phyloP scores from a whole-genome alignment of 64 coral and sea anemone genomes.

The Cladopsammia gracilis region DNA sequence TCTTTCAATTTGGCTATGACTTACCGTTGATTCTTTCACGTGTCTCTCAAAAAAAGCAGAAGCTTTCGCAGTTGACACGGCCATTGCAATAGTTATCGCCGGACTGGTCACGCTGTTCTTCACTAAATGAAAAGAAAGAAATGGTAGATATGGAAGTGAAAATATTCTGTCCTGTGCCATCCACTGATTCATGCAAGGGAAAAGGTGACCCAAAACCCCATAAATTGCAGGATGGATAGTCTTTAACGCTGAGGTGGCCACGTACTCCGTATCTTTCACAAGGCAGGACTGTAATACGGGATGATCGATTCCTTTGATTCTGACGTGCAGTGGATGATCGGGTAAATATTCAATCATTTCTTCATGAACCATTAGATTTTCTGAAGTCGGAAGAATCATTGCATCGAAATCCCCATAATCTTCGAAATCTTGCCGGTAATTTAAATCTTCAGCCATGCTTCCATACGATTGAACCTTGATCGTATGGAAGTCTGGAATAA shows the following conservation, averaged over 20 bases:
- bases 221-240: background rate
- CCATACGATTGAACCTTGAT: background rate
- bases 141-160: too few species aligned
- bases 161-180: too few species aligned
- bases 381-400: conserved; percentile 51
- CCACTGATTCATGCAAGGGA: too few species aligned
- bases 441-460: background rate
- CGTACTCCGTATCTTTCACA: too few species aligned
- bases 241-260: background rate
- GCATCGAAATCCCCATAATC: conserved; percentile 29
- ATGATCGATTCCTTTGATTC: too few species aligned
- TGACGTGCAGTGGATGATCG: conserved; percentile 21
- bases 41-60: too few species aligned
- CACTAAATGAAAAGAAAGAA: background rate
- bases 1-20: too few species aligned
- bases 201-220: too few species aligned
- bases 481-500: too few species aligned
- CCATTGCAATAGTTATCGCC: background rate
- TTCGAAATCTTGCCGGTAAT: too few species aligned
- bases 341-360: conserved; percentile 32
- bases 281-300: too few species aligned
- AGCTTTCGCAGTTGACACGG: background rate
- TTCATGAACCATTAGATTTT: conserved; percentile 16
- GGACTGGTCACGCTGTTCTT: background rate
- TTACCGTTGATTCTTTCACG: too few species aligned